Percentiles rank a stretch among this genome's conserved stretches.
Evolutionary conservation across 2,113 vertebrate genomes (phyloP).

Genomic region (Burhinus bistriatus): DNA sequence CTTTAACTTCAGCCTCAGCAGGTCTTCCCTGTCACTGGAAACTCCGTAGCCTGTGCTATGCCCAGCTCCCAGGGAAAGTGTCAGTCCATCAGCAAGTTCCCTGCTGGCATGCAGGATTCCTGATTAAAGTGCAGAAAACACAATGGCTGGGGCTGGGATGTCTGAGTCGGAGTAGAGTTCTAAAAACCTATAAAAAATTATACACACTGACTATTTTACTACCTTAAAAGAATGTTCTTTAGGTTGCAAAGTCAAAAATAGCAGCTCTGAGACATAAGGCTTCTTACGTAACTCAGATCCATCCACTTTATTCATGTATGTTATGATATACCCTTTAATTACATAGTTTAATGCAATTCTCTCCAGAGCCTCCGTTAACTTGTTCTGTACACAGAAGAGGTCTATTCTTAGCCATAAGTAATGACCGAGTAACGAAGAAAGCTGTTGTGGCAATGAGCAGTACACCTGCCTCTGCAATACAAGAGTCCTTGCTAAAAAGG

Average conservation of each 20-base stretch:
- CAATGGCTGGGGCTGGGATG: not conserved
- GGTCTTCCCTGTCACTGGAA: not conserved
- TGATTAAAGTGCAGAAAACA: not conserved
- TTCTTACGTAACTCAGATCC: not conserved
- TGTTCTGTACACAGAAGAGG: not conserved
- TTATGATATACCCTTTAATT: constrained; percentile 11
- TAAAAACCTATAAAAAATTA: not conserved
- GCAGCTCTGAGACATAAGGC: not conserved
- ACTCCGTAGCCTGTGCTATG: not conserved
- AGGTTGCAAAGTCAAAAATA: constrained; percentile 17
- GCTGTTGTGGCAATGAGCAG: not conserved
- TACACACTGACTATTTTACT: not conserved
- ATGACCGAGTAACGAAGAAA: not conserved
- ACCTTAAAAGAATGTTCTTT: not conserved
- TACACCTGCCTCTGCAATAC: not conserved
- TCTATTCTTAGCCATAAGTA: constrained; percentile 6
- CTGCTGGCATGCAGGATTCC: not conserved
- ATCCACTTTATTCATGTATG: not conserved
- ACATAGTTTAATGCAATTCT: not conserved
- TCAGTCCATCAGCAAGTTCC: not conserved
- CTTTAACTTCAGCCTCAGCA: not conserved
- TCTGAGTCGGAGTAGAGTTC: not conserved
- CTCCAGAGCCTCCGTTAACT: not conserved
- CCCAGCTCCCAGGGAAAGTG: not conserved
- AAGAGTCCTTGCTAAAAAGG: too few species aligned